phyloP scores from a whole-genome alignment of 2,888 invertebrate species.

The Ecdyonurus torrentis region DNA sequence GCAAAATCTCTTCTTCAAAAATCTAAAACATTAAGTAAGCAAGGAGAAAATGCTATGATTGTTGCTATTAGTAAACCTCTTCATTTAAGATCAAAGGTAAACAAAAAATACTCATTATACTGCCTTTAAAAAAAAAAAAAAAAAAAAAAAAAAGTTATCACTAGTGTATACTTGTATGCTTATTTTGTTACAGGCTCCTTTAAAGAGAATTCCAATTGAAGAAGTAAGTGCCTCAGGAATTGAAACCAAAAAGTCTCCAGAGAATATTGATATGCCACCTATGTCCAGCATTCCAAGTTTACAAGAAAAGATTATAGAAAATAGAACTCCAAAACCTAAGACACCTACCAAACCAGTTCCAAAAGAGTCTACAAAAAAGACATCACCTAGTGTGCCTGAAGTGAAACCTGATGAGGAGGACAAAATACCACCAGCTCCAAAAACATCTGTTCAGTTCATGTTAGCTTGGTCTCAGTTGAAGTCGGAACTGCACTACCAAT shows the following conservation, averaged over 20 bases:
- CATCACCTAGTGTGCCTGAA: slow-evolving; percentile 5
- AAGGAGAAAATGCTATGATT: slow-evolving; percentile 24
- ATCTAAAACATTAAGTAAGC: slow-evolving; percentile 9
- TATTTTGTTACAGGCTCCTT: slow-evolving; percentile 28
- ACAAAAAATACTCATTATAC: background rate
- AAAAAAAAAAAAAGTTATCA: slow-evolving; percentile 2
- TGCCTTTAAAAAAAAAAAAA: background rate
- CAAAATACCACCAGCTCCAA: slow-evolving; percentile 31
- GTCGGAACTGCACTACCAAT: slow-evolving; percentile 34
- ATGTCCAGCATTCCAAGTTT: too few species aligned
- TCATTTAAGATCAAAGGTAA: slow-evolving; percentile 44
- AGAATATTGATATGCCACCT: too few species aligned
- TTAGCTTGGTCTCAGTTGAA: slow-evolving; percentile 41
- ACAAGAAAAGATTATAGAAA: background rate
- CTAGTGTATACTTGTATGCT: slow-evolving; percentile 2
- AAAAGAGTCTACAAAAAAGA: slow-evolving; percentile 1
- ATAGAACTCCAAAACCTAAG: slow-evolving; percentile 4
- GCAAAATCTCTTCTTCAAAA: background rate
- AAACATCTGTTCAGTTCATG: slow-evolving; percentile 47
- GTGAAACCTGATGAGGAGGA: slow-evolving; percentile 4
- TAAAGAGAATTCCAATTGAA: slow-evolving; percentile 34
- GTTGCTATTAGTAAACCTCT: slow-evolving; percentile 41
- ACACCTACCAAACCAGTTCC: slow-evolving; percentile 1
- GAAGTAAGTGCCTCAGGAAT: slow-evolving; percentile 27
- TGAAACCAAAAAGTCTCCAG: too few species aligned